Percentiles rank a stretch among this genome's conserved stretches.
Evolutionary conservation across 2,797 vertebrate species (phyloP).

Genomic region (Chaunax sp.): DNA sequence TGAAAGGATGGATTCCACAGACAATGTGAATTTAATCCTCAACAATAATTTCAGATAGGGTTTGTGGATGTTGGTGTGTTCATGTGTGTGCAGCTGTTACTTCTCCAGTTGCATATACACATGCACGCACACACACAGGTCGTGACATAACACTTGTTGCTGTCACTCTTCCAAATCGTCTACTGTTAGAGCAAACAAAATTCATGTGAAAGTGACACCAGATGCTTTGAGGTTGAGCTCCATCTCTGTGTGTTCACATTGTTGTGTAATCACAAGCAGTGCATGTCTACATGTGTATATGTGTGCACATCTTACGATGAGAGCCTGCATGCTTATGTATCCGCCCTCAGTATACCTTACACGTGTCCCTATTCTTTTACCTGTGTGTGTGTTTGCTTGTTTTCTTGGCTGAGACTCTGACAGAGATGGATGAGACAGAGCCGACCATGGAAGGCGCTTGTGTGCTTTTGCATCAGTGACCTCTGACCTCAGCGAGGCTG

Average conservation of each 20-base stretch:
- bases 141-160: conserved; percentile 30
- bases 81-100: conserved; percentile 1
- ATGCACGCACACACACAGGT: background rate
- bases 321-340: no score
- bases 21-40: no score
- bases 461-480: no score
- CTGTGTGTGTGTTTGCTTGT: no score
- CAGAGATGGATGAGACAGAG: no score
- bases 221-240: conserved; percentile 31
- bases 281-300: background rate
- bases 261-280: background rate
- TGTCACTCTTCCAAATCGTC: conserved; percentile 40
- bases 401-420: no score
- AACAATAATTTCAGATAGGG: background rate
- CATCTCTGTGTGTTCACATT: no score
- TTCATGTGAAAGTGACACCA: conserved; percentile 44
- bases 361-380: no score
- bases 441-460: no score
- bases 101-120: background rate
- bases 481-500: no score
- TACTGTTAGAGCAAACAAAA: conserved; percentile 29
- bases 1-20: conserved; percentile 4
- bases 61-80: background rate
- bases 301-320: no score
- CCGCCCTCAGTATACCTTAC: no score